A percentile compares a stretch with the other conserved stretches of the same genome.
Conservation (phyloP, 2,888 invertebrate genomes). For the Eupithecia abbreviata region DNA sequence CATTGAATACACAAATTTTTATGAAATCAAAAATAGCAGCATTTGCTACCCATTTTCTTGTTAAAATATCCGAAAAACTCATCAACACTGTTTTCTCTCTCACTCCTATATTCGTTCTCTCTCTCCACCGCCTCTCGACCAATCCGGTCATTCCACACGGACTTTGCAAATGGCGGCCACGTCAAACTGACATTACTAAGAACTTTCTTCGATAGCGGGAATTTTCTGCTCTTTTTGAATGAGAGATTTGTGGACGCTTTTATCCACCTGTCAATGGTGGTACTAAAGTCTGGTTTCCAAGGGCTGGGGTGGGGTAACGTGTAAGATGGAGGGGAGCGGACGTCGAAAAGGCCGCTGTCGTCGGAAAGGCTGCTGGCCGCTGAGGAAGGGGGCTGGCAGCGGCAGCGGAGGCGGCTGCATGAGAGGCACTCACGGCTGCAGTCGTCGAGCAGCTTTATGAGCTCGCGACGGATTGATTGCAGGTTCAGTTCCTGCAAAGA, state of each 20-base stretch:
- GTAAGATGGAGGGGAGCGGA: conserved; percentile 43
- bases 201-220: conserved; percentile 39
- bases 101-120: conserved; percentile 26
- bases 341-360: conserved; percentile 23
- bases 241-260: conserved; percentile 39
- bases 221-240: conserved; percentile 22
- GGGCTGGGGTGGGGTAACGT: conserved; percentile 41
- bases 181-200: conserved; percentile 41
- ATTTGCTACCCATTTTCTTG: conserved; percentile 10
- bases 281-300: conserved; percentile 33
- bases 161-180: conserved; percentile 48
- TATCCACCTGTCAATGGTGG: conserved; percentile 41
- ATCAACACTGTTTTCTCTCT: conserved; percentile 41
- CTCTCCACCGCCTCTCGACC: conserved; percentile 25
- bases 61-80: conserved; percentile 44
- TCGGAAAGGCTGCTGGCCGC: conserved; percentile 37
- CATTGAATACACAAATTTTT: not conserved
- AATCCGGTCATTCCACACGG: conserved; percentile 48
- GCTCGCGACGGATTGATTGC: conserved; percentile 49
- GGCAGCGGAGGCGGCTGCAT: conserved; percentile 52
- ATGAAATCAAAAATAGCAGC: not conserved
- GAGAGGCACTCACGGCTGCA: conserved; percentile 48
- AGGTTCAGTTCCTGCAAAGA: conserved; percentile 57
- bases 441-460: conserved; percentile 51
- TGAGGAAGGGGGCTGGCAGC: conserved; percentile 40